A percentile compares a stretch with the other conserved stretches of the same genome.
These are phyloP conservation scores for Tadarida brasiliensis DNA, from an alignment of 2,797 vertebrate genomes.

Conservation along the genomic window DNA sequence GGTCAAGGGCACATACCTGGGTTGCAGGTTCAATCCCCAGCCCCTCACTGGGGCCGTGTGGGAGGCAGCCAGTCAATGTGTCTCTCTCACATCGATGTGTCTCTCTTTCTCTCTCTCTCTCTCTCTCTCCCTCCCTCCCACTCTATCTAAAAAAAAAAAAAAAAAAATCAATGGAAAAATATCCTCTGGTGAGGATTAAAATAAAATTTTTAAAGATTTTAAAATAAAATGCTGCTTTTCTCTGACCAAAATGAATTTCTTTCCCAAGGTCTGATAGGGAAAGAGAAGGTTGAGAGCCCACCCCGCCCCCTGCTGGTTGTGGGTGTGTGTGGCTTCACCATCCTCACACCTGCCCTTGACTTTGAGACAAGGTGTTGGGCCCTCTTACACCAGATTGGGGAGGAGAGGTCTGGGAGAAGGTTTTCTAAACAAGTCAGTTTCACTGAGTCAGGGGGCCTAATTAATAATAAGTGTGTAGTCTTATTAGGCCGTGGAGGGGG, in stretches of 20 bases:
- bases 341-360: not conserved
- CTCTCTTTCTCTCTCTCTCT: too few relatives aligned
- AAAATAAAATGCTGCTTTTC: not conserved
- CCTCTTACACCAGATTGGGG: not conserved
- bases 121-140: too few relatives aligned
- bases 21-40: too few relatives aligned
- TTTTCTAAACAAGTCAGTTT: not conserved
- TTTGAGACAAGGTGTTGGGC: not conserved
- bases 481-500: not conserved
- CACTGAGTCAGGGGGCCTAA: not conserved
- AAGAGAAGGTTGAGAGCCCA: not conserved
- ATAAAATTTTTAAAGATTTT: too few relatives aligned
- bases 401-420: not conserved
- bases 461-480: not conserved
- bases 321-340: not conserved
- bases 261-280: not conserved
- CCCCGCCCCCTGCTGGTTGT: rapidly evolving
- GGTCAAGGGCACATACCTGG: too few relatives aligned
- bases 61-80: too few relatives aligned
- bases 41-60: too few relatives aligned
- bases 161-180: too few relatives aligned
- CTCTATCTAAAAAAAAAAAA: too few relatives aligned
- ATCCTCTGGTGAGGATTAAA: too few relatives aligned
- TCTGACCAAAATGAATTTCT: not conserved
- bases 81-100: too few relatives aligned